Evolutionary conservation across 1,140 invertebrate genomes (phyloP), one percentile per base, ranked within the genome.

Genomic region (Cydia strobilella): DNA sequence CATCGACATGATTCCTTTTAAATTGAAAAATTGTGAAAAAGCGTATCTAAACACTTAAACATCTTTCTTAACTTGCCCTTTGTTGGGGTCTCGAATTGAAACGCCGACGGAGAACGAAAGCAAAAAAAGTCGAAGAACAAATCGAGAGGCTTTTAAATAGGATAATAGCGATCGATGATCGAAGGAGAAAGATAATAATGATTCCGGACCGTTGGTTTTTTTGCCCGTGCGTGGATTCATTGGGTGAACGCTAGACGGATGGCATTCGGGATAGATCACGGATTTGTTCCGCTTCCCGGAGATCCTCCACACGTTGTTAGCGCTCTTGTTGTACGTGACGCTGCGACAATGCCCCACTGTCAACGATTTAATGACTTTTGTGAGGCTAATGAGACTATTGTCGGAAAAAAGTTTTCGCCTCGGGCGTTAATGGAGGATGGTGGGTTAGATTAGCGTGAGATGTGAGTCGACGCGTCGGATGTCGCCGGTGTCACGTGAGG

Each of bases 11-110:
- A 90, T 85, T 89, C 86, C 79, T 85, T 89, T 91, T 85, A 90
- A 90, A 91, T 91, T 90, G 88, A 92, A 91, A 92, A 89, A 86
- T 90, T 87, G 82, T 91, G 86, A 93, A 93, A 93, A 93, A 93
- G 86, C 91, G 91, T 91, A 90, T 82, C 91, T 90, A 93, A 93
- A 91, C 82, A 88, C 86, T 91, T 91, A 92, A 92, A 93, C 90
- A 91, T 91, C 89, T 90, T 91, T 91, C 91, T 91, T 92, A 91
- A 91, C 90, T 85, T 83, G 83, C 54, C 90, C 84, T 88, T 93
- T 93, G 90, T 92, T 88, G 82, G 74, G 75, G 77, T 77, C 77
- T 80, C 78, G 87, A 85, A 90, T 92, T 86, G 87, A 90, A 88
- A 88, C 86, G 88, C 82, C 82, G 84, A 87, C 85, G 82, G 81